These are phyloP conservation scores for Xanthostigma xanthostigma DNA, from an alignment of 2,888 invertebrate species.

Conservation along the genomic window DNA sequence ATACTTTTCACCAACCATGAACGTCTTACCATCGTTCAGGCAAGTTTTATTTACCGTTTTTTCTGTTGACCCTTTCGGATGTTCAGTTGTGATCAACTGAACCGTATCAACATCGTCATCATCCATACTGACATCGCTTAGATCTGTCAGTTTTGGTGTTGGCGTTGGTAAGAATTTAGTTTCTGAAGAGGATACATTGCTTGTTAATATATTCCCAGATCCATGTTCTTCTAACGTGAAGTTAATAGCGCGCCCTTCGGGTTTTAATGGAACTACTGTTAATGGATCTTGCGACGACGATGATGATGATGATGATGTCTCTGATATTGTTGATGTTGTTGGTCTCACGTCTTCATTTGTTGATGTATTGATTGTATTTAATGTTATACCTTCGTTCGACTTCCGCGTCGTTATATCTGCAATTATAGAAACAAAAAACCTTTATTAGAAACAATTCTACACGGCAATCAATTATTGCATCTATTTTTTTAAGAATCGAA, in stretches of 20 bases:
- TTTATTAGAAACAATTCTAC: too few species aligned
- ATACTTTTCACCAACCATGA: constrained; percentile 49
- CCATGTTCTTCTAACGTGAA: constrained; percentile 21
- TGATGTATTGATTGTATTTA: too few species aligned
- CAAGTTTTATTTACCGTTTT: constrained; percentile 17
- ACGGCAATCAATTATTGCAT: too few species aligned
- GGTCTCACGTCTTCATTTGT: too few species aligned
- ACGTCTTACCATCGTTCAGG: constrained; percentile 30
- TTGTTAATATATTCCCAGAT: constrained; percentile 18
- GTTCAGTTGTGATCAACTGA: constrained; percentile 1
- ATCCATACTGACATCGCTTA: constrained; percentile 69
- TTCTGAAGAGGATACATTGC: constrained; percentile 11
- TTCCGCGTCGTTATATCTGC: too few species aligned
- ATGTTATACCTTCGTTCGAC: too few species aligned
- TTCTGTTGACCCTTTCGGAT: constrained; percentile 13
- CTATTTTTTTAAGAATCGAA: too few species aligned
- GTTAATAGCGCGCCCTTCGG: constrained; percentile 25
- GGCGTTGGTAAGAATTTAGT: constrained; percentile 15
- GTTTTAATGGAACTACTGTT: constrained; percentile 10
- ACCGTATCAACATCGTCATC: constrained; percentile 34
- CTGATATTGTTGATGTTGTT: too few species aligned
- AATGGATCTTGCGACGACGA: too few species aligned
- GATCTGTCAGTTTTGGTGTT: constrained; percentile 33
- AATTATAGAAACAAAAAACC: too few species aligned
- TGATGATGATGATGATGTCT: too few species aligned